Base-by-base conservation (phyloP, 2,888 invertebrate species). In the Tinea pellionella region DNA sequence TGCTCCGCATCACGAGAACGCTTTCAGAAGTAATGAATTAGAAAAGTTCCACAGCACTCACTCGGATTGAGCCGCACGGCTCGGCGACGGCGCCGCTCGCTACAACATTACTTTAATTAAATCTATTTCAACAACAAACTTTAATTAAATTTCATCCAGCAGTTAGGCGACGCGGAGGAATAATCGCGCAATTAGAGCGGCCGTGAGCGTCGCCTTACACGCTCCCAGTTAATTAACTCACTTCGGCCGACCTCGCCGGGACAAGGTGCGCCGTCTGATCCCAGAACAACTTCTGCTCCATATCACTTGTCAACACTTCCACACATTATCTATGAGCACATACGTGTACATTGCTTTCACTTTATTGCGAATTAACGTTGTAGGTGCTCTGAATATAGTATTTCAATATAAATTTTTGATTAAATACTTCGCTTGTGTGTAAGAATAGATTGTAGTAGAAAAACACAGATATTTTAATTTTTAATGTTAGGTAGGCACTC, bases 101-200 rank as follows among this genome's bases (percentile, higher is more conserved):
- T 82, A 84, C 86, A 84, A 82, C 88, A 88, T 88, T 88, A 88
- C 86, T 88, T 88, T 88, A 88, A 88, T 88, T 88, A 88, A 88
- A 88, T 88, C 88, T 88, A 88, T 88, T 88, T 88, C 85, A 88
- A 88, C 88, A 88, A 88, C 88, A 88, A 88, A 88, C 82, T 88
- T 88, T 88, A 88, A 88, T 88, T 88, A 88, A 88, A 88, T 88
- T 86, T 88, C 85, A 87, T 86, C 85, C 80, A 84, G 84, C 86
- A 87, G 88, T 88, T 87, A 85, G 84, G 88, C 85, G 84, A 81
- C 83, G 84, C 80, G 82, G 80, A 84, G 87, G 85, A 84, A 85
- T 86, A 87, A 86, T 86, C 86, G 86, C 76, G 85, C 86, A 87
- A 87, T 87, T 87, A 87, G 87, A 84, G 83, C 83, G 83, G 77